Base-by-base conservation (phyloP, 2,113 vertebrate genomes). In the Excalfactoria chinensis region DNA sequence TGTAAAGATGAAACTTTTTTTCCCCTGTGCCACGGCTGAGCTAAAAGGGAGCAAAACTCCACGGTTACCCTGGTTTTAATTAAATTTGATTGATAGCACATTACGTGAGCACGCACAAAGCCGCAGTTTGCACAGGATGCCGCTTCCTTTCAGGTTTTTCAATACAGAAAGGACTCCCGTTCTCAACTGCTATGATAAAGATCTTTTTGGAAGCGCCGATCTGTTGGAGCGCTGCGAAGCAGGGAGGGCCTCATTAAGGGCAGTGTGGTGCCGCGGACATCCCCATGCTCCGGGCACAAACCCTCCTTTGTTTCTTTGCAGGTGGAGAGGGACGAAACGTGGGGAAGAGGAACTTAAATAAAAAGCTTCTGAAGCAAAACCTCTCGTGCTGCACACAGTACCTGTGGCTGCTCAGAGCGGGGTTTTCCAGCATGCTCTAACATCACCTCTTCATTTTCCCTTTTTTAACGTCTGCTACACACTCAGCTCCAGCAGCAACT, bases 21-120 rank as follows among this genome's bases (percentile, higher is more conserved):
- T 5, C 21, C 70, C 18, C 40, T 0, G 6, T 20, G 23, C 19
- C 1, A 1, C 3, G 62, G 71, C 17, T 79, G 23, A 78, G 87
- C n/a, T 75, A 49, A 64, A 68, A 84, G 28, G 53, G 30, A 89
- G 77, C 40, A 43, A 93, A 95, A 93, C 23, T 40, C 72, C 1
- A 0, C 12, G 14, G 2, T 70, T 64, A 89, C 3, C 37, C 28
- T 32, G 60, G 46, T 74, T 89, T 96, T 92, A 95, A 93, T 94
- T 93, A 95, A 92, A 63, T 86, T 26, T 92, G 80, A 94, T 22
- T 87, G 86, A 91, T 79, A 84, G 68, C 53, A 28, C 62, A 72
- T 19, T 84, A 34, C 71, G 15, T 35, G 89, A 83, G 74, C 8
- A 87, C 9, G 48, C 88, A 92, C 56, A 46, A 14, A 34, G 72